Evolutionary conservation across 2,797 vertebrate species (phyloP).

Genomic region (Notoglanidium macrostoma): DNA sequence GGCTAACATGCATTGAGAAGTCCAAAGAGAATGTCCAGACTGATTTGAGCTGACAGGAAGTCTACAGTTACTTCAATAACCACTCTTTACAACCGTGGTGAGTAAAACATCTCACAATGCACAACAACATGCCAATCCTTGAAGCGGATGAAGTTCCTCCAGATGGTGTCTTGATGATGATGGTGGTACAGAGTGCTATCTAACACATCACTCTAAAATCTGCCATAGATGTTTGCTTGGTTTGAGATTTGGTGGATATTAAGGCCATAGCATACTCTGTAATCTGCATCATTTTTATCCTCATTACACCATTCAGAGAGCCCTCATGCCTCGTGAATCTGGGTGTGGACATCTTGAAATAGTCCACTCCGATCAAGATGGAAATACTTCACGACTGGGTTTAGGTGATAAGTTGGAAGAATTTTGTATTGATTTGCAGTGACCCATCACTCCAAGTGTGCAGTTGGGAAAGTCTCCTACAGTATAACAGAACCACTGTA

Average conservation of each 20-base stretch:
- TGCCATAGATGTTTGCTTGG: not conserved
- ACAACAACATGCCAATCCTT: not conserved
- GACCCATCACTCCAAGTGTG: not conserved
- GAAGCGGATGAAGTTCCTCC: not conserved
- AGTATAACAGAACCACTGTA: not conserved
- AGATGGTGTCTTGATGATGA: not conserved
- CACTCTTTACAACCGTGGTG: not conserved
- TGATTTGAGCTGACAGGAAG: not conserved
- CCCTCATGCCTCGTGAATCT: not conserved
- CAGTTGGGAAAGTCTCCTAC: not conserved
- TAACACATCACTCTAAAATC: not conserved
- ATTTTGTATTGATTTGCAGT: not conserved
- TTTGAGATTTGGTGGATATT: not conserved
- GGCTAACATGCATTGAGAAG: not conserved
- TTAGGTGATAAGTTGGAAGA: not conserved
- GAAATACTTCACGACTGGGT: not conserved
- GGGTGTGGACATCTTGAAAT: not conserved
- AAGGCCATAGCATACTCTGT: not conserved
- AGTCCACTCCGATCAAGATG: not conserved
- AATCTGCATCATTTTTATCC: not conserved
- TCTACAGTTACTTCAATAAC: not conserved
- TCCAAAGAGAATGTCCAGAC: not conserved
- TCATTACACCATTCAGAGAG: not conserved
- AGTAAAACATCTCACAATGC: not conserved
- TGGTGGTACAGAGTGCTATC: not conserved